A percentile compares a stretch with the other conserved stretches of the same genome.
Evolutionary conservation across 2,888 invertebrate species (phyloP).

Genomic region (Carpatolechia fugitivella): DNA sequence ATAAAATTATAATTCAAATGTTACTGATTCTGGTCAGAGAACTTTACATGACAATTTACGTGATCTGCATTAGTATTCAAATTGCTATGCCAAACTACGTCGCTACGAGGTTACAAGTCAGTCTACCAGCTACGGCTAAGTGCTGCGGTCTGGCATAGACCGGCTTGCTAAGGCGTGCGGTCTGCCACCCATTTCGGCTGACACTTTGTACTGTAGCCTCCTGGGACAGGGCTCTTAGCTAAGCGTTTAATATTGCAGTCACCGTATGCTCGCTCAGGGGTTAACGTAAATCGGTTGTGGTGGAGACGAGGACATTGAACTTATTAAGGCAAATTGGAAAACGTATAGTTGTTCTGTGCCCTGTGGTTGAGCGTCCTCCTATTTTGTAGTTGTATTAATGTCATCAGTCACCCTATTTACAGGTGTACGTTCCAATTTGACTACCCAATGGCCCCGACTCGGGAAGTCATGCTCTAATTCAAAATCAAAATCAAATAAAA

Average conservation of each 20-base stretch:
- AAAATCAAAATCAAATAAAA: too few species aligned
- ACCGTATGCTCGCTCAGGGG: neutral
- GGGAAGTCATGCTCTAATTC: too few species aligned
- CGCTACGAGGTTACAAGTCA: neutral
- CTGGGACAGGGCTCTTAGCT: neutral
- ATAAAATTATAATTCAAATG: too few species aligned
- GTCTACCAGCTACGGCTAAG: neutral
- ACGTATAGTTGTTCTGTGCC: too few species aligned
- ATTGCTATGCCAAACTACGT: neutral
- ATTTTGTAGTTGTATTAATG: too few species aligned
- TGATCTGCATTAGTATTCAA: neutral
- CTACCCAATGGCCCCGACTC: too few species aligned
- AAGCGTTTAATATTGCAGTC: neutral
- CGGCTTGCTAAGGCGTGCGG: neutral
- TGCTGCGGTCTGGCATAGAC: neutral
- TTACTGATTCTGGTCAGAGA: too few species aligned
- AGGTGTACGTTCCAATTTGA: too few species aligned
- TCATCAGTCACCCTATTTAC: too few species aligned
- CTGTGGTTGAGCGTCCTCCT: too few species aligned
- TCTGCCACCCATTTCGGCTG: constrained; percentile 1
- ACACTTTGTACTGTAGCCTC: neutral
- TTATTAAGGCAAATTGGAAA: too few species aligned
- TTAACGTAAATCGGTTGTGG: neutral
- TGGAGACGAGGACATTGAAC: neutral
- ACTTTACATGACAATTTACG: neutral